Conservation (phyloP, 2,888 invertebrate species). For the Platerodrilus igneus region DNA sequence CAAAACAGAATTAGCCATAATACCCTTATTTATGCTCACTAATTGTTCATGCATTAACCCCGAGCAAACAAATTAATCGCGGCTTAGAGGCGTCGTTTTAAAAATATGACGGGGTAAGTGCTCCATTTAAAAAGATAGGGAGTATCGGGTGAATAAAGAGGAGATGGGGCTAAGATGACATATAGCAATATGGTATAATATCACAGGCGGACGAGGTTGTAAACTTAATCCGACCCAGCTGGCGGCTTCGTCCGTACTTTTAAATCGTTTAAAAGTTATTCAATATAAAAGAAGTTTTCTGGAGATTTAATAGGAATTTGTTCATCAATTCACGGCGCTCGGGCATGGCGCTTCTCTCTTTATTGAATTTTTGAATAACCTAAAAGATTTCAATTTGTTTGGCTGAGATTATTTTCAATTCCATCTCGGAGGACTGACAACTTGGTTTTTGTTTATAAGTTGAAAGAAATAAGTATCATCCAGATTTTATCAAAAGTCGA, state of each 20-base stretch:
- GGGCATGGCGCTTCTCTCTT: slow-evolving; percentile 25
- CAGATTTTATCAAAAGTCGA: too few species aligned
- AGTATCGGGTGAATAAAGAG: slow-evolving; percentile 21
- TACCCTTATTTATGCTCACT: slow-evolving; percentile 34
- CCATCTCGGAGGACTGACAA: too few species aligned
- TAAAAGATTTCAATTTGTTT: too few species aligned
- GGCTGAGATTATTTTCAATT: too few species aligned
- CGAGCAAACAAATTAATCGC: slow-evolving; percentile 46
- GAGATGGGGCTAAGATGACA: slow-evolving; percentile 28
- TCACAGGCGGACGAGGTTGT: slow-evolving; percentile 40
- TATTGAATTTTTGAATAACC: slow-evolving; percentile 27
- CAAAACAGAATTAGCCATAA: slow-evolving; percentile 18
- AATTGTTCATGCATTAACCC: slow-evolving; percentile 46
- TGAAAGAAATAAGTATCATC: too few species aligned
- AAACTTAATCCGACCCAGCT: slow-evolving; percentile 50
- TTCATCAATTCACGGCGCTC: slow-evolving; percentile 50
- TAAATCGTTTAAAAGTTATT: slow-evolving; percentile 50
- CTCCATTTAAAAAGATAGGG: slow-evolving; percentile 27
- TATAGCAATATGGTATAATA: slow-evolving; percentile 31
- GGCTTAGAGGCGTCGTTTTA: slow-evolving; percentile 42
- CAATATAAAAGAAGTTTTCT: slow-evolving; percentile 49
- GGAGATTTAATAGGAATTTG: slow-evolving; percentile 52
- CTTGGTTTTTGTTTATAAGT: too few species aligned
- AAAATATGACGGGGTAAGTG: slow-evolving; percentile 43
- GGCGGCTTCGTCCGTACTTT: slow-evolving; percentile 45